Evolutionary conservation across 2,113 vertebrate species (phyloP).

Genomic region (Danionella cerebrum): DNA sequence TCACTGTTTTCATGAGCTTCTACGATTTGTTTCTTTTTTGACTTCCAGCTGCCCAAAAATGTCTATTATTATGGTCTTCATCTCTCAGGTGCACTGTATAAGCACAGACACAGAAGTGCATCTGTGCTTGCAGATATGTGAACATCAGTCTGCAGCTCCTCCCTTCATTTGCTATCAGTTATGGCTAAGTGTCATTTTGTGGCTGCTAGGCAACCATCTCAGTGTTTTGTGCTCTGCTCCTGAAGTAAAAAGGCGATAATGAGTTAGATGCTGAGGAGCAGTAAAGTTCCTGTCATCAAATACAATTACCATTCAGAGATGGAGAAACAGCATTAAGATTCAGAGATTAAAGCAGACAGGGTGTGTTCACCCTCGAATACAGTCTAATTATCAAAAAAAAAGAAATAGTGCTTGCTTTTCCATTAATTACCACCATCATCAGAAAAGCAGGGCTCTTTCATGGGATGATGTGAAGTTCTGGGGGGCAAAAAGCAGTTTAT

Average conservation of each 20-base stretch:
- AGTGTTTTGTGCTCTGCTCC: slow-evolving; percentile 34
- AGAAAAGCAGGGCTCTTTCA: no score
- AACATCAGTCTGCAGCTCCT: not conserved
- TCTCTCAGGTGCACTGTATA: not conserved
- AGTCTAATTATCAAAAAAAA: not conserved
- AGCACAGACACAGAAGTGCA: slow-evolving; percentile 1
- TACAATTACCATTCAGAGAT: slow-evolving; percentile 39
- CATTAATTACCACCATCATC: no score
- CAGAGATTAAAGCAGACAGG: not conserved
- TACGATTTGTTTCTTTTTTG: no score
- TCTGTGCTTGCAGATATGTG: slow-evolving; percentile 7
- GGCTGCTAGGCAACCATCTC: slow-evolving; percentile 62
- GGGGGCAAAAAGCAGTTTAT: not conserved
- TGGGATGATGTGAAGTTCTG: not conserved
- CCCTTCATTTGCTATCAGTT: slow-evolving; percentile 32
- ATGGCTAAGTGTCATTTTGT: slow-evolving; percentile 41
- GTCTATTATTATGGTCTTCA: not conserved
- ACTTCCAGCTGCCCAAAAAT: no score
- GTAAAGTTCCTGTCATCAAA: slow-evolving; percentile 31
- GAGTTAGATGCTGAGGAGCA: slow-evolving; percentile 47
- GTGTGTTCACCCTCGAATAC: not conserved
- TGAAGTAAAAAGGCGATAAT: slow-evolving; percentile 50
- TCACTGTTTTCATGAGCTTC: no score
- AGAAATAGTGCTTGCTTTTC: no score
- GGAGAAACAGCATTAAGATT: slow-evolving; percentile 14